phyloP scores from a whole-genome alignment of 92 coral and sea anemone genomes.

The Porites rus region DNA sequence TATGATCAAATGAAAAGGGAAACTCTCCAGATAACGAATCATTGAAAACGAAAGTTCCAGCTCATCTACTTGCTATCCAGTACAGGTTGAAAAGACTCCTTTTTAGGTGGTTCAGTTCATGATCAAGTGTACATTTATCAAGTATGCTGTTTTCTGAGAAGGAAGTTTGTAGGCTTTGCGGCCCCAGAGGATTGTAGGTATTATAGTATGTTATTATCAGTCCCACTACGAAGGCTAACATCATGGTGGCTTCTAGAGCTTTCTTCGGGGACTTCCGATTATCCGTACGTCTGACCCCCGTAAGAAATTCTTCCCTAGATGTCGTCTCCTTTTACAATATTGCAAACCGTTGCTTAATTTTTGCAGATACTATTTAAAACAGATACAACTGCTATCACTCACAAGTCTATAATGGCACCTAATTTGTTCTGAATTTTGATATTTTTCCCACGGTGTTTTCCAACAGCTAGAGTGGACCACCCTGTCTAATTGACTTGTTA shows the following conservation, averaged over 20 bases:
- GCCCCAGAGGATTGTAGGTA: too few species aligned
- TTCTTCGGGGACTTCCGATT: not conserved
- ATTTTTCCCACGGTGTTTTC: conserved; percentile 12
- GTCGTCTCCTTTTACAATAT: not conserved
- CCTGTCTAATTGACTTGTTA: conserved; percentile 30
- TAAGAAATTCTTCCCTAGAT: not conserved
- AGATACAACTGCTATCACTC: conserved; percentile 15
- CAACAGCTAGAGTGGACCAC: conserved; percentile 23
- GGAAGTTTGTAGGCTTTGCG: too few species aligned
- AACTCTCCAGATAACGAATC: too few species aligned
- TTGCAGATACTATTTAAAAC: conserved; percentile 15
- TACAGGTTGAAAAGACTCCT: too few species aligned
- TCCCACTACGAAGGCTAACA: not conserved
- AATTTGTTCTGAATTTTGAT: not conserved
- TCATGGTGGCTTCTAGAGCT: not conserved
- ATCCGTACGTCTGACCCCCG: not conserved
- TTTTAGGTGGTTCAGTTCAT: too few species aligned
- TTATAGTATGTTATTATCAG: too few species aligned
- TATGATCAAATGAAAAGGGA: too few species aligned
- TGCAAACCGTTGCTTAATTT: not conserved
- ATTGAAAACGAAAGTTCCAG: too few species aligned
- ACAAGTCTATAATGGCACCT: not conserved
- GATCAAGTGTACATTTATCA: too few species aligned
- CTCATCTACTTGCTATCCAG: too few species aligned
- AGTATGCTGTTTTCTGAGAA: too few species aligned